Evolutionary conservation across 2,888 invertebrate genomes (phyloP).

Genomic region (Ectobius pallidus): DNA sequence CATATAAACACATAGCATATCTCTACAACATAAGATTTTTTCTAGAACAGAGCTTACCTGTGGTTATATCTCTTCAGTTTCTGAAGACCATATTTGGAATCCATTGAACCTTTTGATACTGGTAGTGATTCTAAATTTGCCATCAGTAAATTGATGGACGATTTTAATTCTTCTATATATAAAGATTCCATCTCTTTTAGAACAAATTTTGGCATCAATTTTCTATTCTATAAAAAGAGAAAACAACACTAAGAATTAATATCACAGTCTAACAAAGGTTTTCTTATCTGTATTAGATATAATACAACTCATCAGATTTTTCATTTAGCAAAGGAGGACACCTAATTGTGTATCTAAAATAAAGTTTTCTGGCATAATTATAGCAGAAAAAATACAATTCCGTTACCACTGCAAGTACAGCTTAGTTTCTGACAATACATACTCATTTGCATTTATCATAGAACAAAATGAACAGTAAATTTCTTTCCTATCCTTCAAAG

Average conservation of each 20-base stretch:
- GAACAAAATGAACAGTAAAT: no score
- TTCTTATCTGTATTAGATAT: no score
- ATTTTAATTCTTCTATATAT: constrained; percentile 97
- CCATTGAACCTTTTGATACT: constrained; percentile 96
- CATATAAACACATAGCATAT: no score
- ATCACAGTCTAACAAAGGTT: not conserved
- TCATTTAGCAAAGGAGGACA: no score
- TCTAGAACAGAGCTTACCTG: constrained; percentile 66
- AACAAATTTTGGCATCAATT: constrained; percentile 98
- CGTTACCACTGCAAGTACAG: no score
- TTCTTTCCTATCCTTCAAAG: no score
- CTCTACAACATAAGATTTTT: not conserved
- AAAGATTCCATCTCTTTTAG: constrained; percentile 99
- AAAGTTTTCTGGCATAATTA: no score
- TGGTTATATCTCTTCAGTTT: constrained; percentile 98
- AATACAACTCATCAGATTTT: no score
- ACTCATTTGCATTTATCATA: no score
- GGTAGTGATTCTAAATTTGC: constrained; percentile 98
- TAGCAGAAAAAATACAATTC: no score
- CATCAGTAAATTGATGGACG: constrained; percentile 97
- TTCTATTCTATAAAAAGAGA: constrained; percentile 74
- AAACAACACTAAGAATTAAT: constrained; percentile 29
- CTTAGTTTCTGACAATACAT: no score
- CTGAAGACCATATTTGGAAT: constrained; percentile 96
- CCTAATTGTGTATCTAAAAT: no score